These are phyloP conservation scores for Daboia siamensis DNA, from an alignment of 2,113 vertebrate genomes.

Conservation along the genomic window DNA sequence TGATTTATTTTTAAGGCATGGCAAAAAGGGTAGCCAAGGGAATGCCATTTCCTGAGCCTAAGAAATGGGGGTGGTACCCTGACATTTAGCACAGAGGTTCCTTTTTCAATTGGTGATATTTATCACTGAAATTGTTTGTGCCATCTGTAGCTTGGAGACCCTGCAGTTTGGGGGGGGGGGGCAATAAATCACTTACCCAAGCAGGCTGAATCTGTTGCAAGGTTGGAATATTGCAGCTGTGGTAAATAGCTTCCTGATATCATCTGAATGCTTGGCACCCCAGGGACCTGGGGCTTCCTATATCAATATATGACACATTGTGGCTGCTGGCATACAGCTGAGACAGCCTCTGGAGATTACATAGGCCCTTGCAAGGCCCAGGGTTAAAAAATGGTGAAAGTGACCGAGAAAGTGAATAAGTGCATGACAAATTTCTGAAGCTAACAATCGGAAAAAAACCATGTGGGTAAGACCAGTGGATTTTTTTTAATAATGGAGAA, in stretches of 20 bases:
- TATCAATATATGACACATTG: neutral
- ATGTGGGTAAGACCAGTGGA: neutral
- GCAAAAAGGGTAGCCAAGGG: neutral
- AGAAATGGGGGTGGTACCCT: neutral
- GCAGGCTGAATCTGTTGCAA: neutral
- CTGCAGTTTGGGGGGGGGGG: neutral
- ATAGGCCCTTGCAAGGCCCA: neutral
- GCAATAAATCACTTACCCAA: conserved; percentile 16
- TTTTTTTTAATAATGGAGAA: neutral
- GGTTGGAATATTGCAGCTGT: neutral
- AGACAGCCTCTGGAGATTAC: neutral
- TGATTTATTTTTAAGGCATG: neutral
- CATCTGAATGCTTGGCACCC: neutral
- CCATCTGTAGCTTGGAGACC: neutral
- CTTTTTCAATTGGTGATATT: neutral
- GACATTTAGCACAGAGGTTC: neutral
- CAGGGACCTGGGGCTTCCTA: neutral
- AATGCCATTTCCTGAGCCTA: neutral
- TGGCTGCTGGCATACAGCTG: conserved; percentile 7
- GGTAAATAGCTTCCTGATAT: conserved; percentile 2
- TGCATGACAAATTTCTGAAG: neutral
- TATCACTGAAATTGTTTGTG: neutral
- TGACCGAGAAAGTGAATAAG: accelerated
- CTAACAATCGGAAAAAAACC: neutral
- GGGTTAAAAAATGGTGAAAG: neutral